Percentiles rank a stretch among this genome's conserved stretches.
Conservation (phyloP, 2,113 vertebrate species). For the Artemisiospiza belli region DNA sequence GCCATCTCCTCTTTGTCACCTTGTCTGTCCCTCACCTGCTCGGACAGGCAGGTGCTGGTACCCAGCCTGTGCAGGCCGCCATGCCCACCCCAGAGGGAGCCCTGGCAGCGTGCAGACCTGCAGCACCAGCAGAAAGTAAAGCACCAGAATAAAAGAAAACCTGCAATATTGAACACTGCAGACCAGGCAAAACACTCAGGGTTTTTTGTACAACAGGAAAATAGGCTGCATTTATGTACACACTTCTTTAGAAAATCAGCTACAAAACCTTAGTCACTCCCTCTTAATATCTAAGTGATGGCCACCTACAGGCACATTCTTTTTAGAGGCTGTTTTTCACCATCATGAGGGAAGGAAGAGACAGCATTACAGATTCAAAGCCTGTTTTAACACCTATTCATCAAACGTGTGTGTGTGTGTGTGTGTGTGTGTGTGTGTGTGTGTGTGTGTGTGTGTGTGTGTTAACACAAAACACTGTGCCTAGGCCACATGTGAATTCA, state of each 20-base stretch:
- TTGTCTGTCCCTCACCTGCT: background rate
- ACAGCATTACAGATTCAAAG: background rate
- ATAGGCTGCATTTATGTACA: background rate
- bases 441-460: background rate
- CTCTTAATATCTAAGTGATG: background rate
- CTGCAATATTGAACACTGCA: background rate
- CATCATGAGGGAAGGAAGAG: background rate
- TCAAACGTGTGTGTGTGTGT: background rate
- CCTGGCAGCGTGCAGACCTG: accelerated
- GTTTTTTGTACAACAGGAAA: background rate
- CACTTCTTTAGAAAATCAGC: background rate
- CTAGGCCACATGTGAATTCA: background rate
- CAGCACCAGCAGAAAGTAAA: background rate
- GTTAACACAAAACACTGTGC: background rate
- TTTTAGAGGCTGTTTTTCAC: background rate
- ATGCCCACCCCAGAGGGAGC: accelerated
- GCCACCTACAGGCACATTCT: background rate
- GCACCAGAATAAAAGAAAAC: background rate
- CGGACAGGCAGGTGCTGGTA: accelerated
- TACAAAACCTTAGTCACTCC: background rate
- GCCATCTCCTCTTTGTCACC: background rate
- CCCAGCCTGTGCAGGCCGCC: background rate
- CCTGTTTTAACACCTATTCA: background rate
- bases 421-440: too few species aligned
- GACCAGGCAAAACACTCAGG: background rate